Evolutionary conservation across 2,888 invertebrate genomes (phyloP), one percentile per base, ranked within the genome.

Genomic region (Stenchaetothrips biformis): DNA sequence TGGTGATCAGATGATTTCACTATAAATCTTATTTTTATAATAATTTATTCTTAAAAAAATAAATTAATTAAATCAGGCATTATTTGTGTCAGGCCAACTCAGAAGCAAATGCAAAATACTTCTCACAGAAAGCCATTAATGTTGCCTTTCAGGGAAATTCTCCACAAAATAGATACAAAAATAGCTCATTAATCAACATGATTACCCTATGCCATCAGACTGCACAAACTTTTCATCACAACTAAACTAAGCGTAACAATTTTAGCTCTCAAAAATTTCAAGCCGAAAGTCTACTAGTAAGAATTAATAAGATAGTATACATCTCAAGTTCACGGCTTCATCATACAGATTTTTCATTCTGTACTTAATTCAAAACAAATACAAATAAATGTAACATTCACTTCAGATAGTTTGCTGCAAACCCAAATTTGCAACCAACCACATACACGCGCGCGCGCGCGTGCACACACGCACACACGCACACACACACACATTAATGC

Each of bases 221-320:
- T 74, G 67, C 67, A n/a, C 67, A 74, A 74, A 74, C 67, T 21
- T 74, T 25, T 25, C 67, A 74, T 74, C 67, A 74, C 67, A 74
- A 25, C 67, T 74, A 74, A 74, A 74, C 67, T 74, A 74, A 74
- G 67, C 67, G 67, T 74, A 74, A 74, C 67, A 74, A 74, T 74
- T 21, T 74, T 11, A 74, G 21, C 67, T 59, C 13, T 4, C 53
- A 53, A 18, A 18, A 53, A 13, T 18, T 18, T 53, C 16, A 53
- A 13, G 53, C 53, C 13, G 18, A 53, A 53, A 53, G 53, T 53
- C 53, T 53, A 13, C 53, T 18, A 13, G 6, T 18, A 53, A 53
- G 18, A 13, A 53, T 53, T 11, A 53, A 11, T 16, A 53, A 53
- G 53, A 18, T 18, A 13, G 53, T 53, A 53, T 53, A 53, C 18